Conservation (phyloP, 2,888 invertebrate species). For the Ophioninae sp. region DNA sequence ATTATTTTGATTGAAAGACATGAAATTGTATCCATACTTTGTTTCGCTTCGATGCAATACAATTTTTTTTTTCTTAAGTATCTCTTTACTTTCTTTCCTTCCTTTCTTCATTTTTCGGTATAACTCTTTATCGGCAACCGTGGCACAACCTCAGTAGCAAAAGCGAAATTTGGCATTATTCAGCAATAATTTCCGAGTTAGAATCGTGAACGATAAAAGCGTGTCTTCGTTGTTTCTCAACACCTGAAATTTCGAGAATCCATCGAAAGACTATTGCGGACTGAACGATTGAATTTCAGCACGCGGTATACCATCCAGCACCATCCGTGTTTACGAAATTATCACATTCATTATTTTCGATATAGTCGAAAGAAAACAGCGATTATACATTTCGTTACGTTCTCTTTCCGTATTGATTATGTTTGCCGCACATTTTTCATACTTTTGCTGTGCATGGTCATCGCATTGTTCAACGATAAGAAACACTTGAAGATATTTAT, state of each 20-base stretch:
- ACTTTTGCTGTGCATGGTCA: slow-evolving; percentile 12
- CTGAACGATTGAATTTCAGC: slow-evolving; percentile 1
- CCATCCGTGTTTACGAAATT: slow-evolving; percentile 12
- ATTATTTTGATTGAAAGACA: slow-evolving; percentile 62
- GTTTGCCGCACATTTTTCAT: slow-evolving; percentile 19
- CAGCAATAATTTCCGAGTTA: slow-evolving; percentile 31
- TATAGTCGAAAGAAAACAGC: not conserved
- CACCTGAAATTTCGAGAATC: not conserved
- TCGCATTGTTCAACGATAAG: slow-evolving; percentile 35
- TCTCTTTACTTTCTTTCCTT: slow-evolving; percentile 24
- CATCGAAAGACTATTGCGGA: not conserved
- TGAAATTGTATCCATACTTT: slow-evolving; percentile 45
- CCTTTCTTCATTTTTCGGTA: slow-evolving; percentile 33
- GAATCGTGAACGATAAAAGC: slow-evolving; percentile 30
- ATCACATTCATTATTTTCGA: slow-evolving; percentile 10
- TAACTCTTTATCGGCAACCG: slow-evolving; percentile 11
- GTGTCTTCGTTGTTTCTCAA: slow-evolving; percentile 49
- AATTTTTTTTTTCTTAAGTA: slow-evolving; percentile 32
- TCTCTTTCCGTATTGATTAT: slow-evolving; percentile 13
- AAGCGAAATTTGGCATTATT: slow-evolving; percentile 34
- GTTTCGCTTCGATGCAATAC: slow-evolving; percentile 67
- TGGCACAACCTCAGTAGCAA: slow-evolving; percentile 10
- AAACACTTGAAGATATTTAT: slow-evolving; percentile 47
- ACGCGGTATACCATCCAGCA: slow-evolving; percentile 15
- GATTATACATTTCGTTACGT: not conserved